phyloP scores from a whole-genome alignment of 1,140 invertebrate genomes.

The Yoshiicerus persimilis region DNA sequence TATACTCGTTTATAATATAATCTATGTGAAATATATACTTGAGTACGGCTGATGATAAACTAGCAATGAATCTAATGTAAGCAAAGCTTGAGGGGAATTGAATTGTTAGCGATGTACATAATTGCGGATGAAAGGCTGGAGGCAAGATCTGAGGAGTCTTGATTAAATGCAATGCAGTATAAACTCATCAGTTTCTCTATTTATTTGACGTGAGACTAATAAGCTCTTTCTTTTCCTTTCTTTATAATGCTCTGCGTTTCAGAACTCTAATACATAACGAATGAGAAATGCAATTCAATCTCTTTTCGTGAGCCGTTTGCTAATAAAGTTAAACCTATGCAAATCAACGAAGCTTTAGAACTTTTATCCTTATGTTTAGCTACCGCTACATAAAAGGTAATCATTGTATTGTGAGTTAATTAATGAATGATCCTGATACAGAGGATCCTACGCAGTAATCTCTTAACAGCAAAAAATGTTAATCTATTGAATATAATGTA shows the following conservation, averaged over 20 bases:
- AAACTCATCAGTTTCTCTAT: constrained; percentile 1
- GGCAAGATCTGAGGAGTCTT: not conserved
- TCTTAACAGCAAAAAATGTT: not conserved
- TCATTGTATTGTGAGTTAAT: not conserved
- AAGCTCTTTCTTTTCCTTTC: not conserved
- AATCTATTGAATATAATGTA: not conserved
- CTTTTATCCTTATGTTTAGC: not conserved
- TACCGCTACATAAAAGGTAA: not conserved
- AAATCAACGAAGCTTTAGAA: not conserved
- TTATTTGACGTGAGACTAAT: constrained; percentile 3
- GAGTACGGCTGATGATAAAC: not conserved
- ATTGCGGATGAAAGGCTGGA: constrained; percentile 14
- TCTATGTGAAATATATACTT: not conserved
- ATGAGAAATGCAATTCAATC: not conserved
- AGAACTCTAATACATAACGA: not conserved
- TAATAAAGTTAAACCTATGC: not conserved
- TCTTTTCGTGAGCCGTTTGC: not conserved
- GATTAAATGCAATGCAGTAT: constrained; percentile 17
- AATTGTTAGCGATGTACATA: constrained; percentile 16
- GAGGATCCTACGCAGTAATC: not conserved
- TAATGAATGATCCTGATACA: not conserved
- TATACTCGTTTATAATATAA: not conserved
- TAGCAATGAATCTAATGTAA: not conserved
- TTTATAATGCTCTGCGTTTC: not conserved
- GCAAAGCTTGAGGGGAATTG: not conserved